Percentiles rank a stretch among this genome's conserved stretches.
phyloP scores from a whole-genome alignment of 2,797 vertebrate species.

The Rhodeus uyekii region DNA sequence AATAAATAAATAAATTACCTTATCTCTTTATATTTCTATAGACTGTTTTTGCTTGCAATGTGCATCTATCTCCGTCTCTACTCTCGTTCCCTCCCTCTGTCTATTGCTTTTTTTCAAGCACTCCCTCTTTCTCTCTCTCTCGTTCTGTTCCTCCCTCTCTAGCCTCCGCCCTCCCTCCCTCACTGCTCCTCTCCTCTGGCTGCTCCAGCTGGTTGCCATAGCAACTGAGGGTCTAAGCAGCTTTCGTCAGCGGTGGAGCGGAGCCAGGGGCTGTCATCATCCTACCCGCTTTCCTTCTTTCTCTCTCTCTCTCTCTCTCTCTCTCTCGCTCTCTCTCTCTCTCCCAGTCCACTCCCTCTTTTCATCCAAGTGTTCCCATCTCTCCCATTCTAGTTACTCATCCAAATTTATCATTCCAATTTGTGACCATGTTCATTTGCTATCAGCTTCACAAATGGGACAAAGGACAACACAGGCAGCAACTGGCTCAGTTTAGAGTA shows the following conservation, averaged over 20 bases:
- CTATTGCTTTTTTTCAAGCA: slow-evolving; percentile 39
- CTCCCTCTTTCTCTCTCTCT: slow-evolving; percentile 58
- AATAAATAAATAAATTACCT: slow-evolving; percentile 35
- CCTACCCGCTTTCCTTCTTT: slow-evolving; percentile 59
- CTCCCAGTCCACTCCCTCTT: slow-evolving; percentile 41
- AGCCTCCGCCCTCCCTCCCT: slow-evolving; percentile 69
- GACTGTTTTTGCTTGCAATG: slow-evolving; percentile 35
- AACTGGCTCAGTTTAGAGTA: slow-evolving; percentile 37
- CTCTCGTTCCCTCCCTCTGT: slow-evolving; percentile 64
- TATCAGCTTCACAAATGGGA: slow-evolving; percentile 24
- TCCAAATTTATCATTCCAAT: slow-evolving; percentile 6
- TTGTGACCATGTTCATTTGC: background rate
- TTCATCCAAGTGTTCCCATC: slow-evolving; percentile 31
- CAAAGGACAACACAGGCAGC: background rate
- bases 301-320: slow-evolving; percentile 31
- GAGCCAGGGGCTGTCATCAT: slow-evolving; percentile 83
- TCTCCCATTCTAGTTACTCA: slow-evolving; percentile 32
- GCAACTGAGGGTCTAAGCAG: slow-evolving; percentile 86
- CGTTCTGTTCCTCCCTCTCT: slow-evolving; percentile 73
- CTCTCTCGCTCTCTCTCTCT: slow-evolving; percentile 33
- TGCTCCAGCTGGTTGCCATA: slow-evolving; percentile 76
- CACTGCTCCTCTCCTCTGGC: slow-evolving; percentile 79
- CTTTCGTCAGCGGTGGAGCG: slow-evolving; percentile 86
- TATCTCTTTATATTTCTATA: slow-evolving; percentile 21
- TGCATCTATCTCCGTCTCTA: slow-evolving; percentile 40